Base-by-base conservation (phyloP, 2,888 invertebrate genomes). In the Orthonevra nobilis region DNA sequence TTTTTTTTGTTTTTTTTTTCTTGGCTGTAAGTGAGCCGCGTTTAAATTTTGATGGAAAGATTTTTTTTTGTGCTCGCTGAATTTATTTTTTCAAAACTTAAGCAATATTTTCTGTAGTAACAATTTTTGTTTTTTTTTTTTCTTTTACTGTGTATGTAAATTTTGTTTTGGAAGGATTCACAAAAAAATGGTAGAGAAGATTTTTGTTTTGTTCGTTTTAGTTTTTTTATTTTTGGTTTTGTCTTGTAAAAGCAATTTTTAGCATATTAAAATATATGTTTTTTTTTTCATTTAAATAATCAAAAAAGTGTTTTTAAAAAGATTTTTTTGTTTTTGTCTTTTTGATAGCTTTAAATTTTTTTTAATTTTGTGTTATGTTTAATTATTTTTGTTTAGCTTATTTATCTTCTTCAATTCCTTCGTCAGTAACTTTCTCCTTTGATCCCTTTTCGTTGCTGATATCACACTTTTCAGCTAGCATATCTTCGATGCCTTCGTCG, bases 391-490 rank as follows among this genome's bases (percentile, higher is more conserved):
- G 58, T 63, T 20, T 30, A 54, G 40, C 81, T 82, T 86, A 87
- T 83, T 87, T 87, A 84, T 87, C 87, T 82, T 88, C 88, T 50
- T 86, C 87, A 82, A 88, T 87, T 73, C 87, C 88, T 74, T 88
- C 88, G 82, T 88, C 88, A 81, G 86, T 85, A 74, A 73, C 81
- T 64, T 85, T 86, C 83, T 86, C 85, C 83, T 83, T 73, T 72
- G 75, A 61, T 69, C 84, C 85, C 84, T 85, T 85, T 70, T 86
- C 87, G 82, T 85, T 86, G 85, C 86, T 86, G 85, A 88, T 88
- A 88, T 87, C 86, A 87, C 88, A 88, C 86, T 88, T 88, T 84
- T 88, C 88, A 83, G 87, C 86, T 82, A 87, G 84, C 87, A 89
- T 89, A 83, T 89, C 87, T 81, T 89, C 88, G 81, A 88, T 89